Evolutionary conservation across 2,797 vertebrate genomes (phyloP).

Genomic region (Bryconaethiops microstoma): DNA sequence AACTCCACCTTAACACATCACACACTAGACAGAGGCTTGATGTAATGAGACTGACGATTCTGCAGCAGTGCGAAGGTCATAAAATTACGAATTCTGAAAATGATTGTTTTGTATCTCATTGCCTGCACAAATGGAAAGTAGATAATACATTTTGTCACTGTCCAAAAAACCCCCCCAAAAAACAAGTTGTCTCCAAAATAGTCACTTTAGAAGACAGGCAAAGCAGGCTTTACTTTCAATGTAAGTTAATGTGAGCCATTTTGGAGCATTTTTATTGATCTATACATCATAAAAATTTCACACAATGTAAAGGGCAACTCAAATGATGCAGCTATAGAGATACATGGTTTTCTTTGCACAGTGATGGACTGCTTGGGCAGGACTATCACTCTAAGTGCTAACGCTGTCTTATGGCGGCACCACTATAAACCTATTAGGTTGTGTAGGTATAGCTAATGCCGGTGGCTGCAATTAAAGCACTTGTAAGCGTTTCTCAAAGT

Average conservation of each 20-base stretch:
- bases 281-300: no score
- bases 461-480: slow-evolving; percentile 7
- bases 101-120: neutral
- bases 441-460: neutral
- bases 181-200: no score
- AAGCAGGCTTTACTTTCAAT: no score
- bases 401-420: neutral
- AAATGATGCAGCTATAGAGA: no score
- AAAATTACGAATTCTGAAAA: slow-evolving; percentile 11
- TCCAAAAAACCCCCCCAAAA: no score
- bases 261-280: no score
- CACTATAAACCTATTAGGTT: neutral
- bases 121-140: neutral
- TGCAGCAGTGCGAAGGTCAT: slow-evolving; percentile 21
- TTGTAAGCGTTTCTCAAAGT: neutral
- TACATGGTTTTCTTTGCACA: no score
- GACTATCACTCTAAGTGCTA: neutral
- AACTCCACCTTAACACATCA: slow-evolving; percentile 6
- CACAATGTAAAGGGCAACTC: no score
- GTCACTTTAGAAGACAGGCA: no score
- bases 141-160: no score
- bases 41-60: slow-evolving; percentile 23
- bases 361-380: neutral
- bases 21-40: slow-evolving; percentile 16
- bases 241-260: no score